A percentile compares a stretch with the other conserved stretches of the same genome.
These are phyloP conservation scores for Scaeva pyrastri DNA, from an alignment of 2,888 invertebrate genomes.

Conservation along the genomic window DNA sequence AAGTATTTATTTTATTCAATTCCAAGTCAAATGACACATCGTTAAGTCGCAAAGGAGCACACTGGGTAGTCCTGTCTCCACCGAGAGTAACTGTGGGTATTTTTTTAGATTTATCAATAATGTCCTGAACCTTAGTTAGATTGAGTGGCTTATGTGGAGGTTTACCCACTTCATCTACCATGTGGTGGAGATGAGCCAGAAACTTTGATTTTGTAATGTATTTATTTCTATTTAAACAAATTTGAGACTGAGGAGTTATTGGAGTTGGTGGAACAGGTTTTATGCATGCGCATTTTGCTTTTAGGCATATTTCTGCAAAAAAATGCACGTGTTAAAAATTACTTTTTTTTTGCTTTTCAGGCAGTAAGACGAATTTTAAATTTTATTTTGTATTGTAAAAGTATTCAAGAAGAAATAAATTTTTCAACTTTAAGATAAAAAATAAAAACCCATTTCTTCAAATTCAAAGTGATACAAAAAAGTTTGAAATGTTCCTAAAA, in stretches of 20 bases:
- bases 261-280: neutral
- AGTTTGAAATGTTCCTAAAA: too few relatives aligned
- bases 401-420: too few relatives aligned
- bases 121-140: slow-evolving; percentile 64
- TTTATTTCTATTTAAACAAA: slow-evolving; percentile 24
- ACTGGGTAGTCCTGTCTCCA: slow-evolving; percentile 61
- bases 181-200: slow-evolving; percentile 77
- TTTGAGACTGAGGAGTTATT: neutral
- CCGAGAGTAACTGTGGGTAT: slow-evolving; percentile 58
- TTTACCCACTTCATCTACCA: slow-evolving; percentile 74
- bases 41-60: slow-evolving; percentile 70
- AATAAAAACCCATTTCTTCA: too few relatives aligned
- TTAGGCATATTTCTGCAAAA: slow-evolving; percentile 49
- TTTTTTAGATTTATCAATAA: slow-evolving; percentile 71
- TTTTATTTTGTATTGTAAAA: too few relatives aligned
- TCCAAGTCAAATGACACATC: slow-evolving; percentile 74
- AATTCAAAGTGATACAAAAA: too few relatives aligned
- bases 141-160: slow-evolving; percentile 67
- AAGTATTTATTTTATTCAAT: slow-evolving; percentile 62
- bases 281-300: slow-evolving; percentile 13
- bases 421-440: too few relatives aligned
- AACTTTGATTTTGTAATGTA: slow-evolving; percentile 59
- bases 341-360: too few relatives aligned
- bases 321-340: slow-evolving; percentile 57
- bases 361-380: too few relatives aligned